Evolutionary conservation across 2,113 vertebrate genomes (phyloP).

Genomic region (Tachysurus vachellii): DNA sequence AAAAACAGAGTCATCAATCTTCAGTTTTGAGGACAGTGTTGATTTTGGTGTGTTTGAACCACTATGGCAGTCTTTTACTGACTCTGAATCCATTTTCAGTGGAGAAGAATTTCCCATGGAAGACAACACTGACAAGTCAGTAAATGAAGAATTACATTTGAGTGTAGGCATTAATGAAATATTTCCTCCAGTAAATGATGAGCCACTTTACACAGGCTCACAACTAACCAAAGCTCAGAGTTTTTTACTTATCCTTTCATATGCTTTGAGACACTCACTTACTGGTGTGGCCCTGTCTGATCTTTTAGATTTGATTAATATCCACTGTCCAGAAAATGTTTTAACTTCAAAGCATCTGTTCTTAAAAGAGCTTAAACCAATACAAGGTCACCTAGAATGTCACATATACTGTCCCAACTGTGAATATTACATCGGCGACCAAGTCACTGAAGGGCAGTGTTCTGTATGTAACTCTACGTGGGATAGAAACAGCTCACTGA

Average conservation of each 20-base stretch:
- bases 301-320: conserved; percentile 2
- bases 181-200: background rate
- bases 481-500: conserved; percentile 49
- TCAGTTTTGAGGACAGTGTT: background rate
- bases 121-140: background rate
- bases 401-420: conserved; percentile 48
- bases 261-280: background rate
- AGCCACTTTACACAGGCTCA: background rate
- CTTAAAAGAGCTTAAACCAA: background rate
- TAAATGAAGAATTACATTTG: background rate
- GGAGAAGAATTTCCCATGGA: background rate
- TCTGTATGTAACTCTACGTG: conserved; percentile 38
- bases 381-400: background rate
- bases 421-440: conserved; percentile 50
- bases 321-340: background rate
- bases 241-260: background rate
- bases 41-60: background rate
- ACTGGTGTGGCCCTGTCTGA: background rate
- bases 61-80: background rate
- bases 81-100: background rate
- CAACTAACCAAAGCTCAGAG: background rate
- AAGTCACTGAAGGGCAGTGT: conserved; percentile 44
- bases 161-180: background rate
- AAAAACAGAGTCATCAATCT: background rate
- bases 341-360: background rate